Conservation (phyloP, 2,113 vertebrate species). For the Desmodus rotundus region DNA sequence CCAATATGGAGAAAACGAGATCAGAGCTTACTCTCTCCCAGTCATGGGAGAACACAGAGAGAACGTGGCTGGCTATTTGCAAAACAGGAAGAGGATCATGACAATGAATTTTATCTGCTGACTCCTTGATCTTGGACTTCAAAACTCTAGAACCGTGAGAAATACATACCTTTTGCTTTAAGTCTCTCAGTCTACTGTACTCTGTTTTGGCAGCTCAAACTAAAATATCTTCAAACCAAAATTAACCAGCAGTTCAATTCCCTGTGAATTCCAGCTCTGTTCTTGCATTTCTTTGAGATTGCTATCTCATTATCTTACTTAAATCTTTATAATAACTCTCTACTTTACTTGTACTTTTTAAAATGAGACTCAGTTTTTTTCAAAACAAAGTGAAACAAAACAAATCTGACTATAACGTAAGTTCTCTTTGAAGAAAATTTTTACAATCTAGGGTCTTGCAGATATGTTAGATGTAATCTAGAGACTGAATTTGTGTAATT, state of each 20-base stretch:
- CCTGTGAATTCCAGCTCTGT: not conserved
- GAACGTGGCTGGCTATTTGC: not conserved
- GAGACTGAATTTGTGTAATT: not conserved
- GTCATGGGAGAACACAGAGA: not conserved
- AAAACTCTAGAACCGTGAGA: not conserved
- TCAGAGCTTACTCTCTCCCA: not conserved
- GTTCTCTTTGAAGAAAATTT: not conserved
- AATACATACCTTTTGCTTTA: not conserved
- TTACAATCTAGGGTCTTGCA: not conserved
- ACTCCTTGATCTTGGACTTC: not conserved
- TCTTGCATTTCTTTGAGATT: not conserved
- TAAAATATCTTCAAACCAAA: not conserved
- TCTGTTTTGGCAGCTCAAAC: not conserved
- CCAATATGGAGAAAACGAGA: not conserved
- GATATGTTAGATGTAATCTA: not conserved
- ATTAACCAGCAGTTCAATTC: not conserved
- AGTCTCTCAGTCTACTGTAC: not conserved
- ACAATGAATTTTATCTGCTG: not conserved
- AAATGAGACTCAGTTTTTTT: not conserved
- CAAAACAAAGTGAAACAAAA: not conserved
- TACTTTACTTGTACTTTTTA: not conserved
- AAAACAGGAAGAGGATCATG: not conserved
- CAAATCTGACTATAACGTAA: not conserved
- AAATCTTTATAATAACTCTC: not conserved
- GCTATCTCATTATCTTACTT: not conserved